Evolutionary conservation across 2,888 invertebrate genomes (phyloP), one percentile per base, ranked within the genome.

Genomic region (Adelphocoris suturalis): DNA sequence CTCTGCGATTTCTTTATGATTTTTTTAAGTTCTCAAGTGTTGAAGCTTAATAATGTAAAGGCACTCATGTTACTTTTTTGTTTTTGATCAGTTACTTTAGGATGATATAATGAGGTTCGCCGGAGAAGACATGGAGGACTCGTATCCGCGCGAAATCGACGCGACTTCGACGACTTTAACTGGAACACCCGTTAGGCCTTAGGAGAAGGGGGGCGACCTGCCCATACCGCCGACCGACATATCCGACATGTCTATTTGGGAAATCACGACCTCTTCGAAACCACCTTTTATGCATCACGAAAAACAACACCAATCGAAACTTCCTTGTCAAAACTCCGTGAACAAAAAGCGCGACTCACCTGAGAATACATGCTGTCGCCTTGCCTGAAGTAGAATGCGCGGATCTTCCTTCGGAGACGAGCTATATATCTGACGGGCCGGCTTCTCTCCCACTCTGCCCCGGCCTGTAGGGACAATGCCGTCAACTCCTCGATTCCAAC

Each of bases 331-430:
- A 19, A 23, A 68, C 37, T 37, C 12, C 68, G 68, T 23, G 11
- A 23, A 9, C 12, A 68, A 23, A 68, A 19, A 27, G 23, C 68
- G 75, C 37, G 57, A 86, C 88, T 80, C 52, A 88, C 88, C 78
- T 88, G 88, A 88, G 88, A 88, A 88, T 48, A 88, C 88, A 88
- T 88, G 48, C 78, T 88, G 88, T 80, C 88, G 88, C 52, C 88
- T 88, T 78, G 76, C 52, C 78, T 78, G 88, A 80, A 88, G 88
- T 88, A 37, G 88, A 88, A 80, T 88, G 88, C 88, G 88, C 88
- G 88, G 27, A 28, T 88, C 52, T 55, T 78, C 78, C 37, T 80
- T 78, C 55, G 55, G 23, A 76, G 19, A 23, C 27, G 78, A 52
- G 48, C 88, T 88, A 88, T 88, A 88, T 88, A 88, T 78, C 80